phyloP scores from a whole-genome alignment of 2,797 vertebrate species.

The Parambassis ranga region DNA sequence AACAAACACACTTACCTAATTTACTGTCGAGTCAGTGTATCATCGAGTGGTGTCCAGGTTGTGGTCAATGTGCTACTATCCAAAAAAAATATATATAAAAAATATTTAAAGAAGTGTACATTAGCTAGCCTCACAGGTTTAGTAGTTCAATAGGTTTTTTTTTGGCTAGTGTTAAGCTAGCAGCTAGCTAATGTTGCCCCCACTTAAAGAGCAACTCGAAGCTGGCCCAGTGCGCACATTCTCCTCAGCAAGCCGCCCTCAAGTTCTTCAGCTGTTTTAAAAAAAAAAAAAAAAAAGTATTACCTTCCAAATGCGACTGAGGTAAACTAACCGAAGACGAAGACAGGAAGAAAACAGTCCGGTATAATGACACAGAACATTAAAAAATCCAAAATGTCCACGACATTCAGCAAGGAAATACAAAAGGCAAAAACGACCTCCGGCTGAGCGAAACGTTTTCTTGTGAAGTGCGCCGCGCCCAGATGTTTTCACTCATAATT shows the following conservation, averaged over 20 bases:
- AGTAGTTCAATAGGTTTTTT: conserved; percentile 2
- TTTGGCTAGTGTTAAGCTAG: conserved; percentile 56
- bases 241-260: conserved; percentile 41
- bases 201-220: conserved; percentile 51
- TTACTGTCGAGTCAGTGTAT: conserved; percentile 7
- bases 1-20: conserved; percentile 59
- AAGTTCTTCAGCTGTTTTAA: conserved; percentile 46
- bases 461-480: conserved; percentile 63
- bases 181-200: conserved; percentile 48
- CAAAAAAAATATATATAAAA: background rate
- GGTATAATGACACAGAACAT: conserved; percentile 23
- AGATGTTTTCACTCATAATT: conserved; percentile 63
- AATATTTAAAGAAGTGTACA: background rate
- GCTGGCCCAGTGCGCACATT: conserved; percentile 63
- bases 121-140: conserved; percentile 14
- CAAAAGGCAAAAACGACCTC: conserved; percentile 72
- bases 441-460: conserved; percentile 45
- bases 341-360: background rate
- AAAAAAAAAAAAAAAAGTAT: background rate
- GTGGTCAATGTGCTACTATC: background rate
- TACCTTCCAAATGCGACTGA: background rate
- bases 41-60: conserved; percentile 18
- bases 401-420: conserved; percentile 76
- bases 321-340: background rate
- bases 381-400: conserved; percentile 79